phyloP scores from a whole-genome alignment of 1,140 invertebrate genomes.

The Pentalonia nigronervosa region DNA sequence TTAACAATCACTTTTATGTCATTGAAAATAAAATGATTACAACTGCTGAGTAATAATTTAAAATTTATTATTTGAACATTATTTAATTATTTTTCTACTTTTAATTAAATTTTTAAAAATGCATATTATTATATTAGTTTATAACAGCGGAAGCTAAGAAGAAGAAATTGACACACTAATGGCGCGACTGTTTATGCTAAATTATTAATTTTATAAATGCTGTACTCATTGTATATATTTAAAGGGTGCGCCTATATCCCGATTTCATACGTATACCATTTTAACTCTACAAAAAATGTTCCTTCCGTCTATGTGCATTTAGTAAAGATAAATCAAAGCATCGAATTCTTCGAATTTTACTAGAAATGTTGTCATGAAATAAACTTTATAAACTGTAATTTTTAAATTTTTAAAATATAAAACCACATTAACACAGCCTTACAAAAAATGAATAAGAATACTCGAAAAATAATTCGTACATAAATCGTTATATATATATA shows the following conservation, averaged over 20 bases:
- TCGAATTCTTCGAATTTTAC: neutral
- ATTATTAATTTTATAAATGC: no score
- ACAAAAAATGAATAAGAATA: neutral
- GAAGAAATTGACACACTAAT: neutral
- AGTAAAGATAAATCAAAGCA: neutral
- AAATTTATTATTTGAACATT: neutral
- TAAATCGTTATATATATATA: neutral
- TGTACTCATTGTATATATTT: no score
- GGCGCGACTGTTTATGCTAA: no score
- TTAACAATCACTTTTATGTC: neutral
- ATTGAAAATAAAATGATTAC: neutral
- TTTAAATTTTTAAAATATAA: neutral
- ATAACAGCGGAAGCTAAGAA: neutral
- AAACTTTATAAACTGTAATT: neutral
- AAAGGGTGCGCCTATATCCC: neutral
- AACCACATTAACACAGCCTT: neutral
- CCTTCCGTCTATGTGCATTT: neutral
- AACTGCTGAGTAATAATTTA: neutral
- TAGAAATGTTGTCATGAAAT: neutral
- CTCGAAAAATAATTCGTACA: neutral
- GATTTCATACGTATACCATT: neutral
- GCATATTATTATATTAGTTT: neutral
- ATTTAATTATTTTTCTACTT: neutral
- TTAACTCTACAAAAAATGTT: neutral
- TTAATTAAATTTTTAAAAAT: neutral